Percentiles rank a stretch among this genome's conserved stretches.
These are phyloP conservation scores for Trissolcus japonicus DNA, from an alignment of 2,888 invertebrate genomes.

Conservation along the genomic window DNA sequence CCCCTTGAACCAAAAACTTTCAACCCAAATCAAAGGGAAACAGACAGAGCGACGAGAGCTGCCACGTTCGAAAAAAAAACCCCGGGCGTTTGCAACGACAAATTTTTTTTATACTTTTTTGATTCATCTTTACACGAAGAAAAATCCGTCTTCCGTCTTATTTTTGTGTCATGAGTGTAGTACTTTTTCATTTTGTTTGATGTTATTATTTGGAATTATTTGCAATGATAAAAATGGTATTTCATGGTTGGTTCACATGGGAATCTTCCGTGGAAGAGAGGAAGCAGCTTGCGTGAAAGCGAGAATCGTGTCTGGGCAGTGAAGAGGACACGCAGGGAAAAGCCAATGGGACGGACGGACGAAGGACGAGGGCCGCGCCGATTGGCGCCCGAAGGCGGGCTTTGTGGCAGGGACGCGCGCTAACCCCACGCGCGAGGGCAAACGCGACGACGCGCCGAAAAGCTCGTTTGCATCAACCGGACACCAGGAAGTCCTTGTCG, in stretches of 20 bases:
- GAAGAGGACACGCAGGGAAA: slow-evolving; percentile 44
- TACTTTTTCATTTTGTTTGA: background rate
- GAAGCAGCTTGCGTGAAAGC: slow-evolving; percentile 38
- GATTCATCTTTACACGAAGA: too few species aligned
- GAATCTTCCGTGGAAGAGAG: background rate
- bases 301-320: slow-evolving; percentile 29
- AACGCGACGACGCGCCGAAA: slow-evolving; percentile 19
- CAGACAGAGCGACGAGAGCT: background rate
- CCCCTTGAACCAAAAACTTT: background rate
- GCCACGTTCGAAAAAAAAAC: background rate
- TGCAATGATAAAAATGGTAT: background rate
- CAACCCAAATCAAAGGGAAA: background rate
- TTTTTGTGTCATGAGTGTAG: too few species aligned
- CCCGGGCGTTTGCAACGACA: background rate
- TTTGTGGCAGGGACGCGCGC: slow-evolving; percentile 40
- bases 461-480: slow-evolving; percentile 16
- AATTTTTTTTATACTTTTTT: too few species aligned
- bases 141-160: too few species aligned
- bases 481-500: slow-evolving; percentile 23
- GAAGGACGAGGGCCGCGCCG: slow-evolving; percentile 40
- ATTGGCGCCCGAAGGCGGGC: slow-evolving; percentile 46
- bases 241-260: background rate
- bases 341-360: slow-evolving; percentile 46
- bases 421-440: slow-evolving; percentile 19
- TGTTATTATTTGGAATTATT: background rate